phyloP scores from a whole-genome alignment of 2,797 vertebrate genomes.

The Nannoperca australis region DNA sequence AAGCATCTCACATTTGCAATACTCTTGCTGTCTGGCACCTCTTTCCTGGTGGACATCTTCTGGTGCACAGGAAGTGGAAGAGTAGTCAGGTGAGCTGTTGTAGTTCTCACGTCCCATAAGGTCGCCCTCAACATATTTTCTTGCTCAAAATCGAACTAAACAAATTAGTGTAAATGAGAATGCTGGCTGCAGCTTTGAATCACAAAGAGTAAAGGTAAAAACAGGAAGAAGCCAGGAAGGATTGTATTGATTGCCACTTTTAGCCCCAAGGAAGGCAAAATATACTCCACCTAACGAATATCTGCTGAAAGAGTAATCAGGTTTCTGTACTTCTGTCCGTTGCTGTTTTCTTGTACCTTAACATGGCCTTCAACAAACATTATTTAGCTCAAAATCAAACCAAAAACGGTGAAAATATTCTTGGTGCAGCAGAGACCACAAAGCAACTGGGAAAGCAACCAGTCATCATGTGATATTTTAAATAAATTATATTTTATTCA shows the following conservation, averaged over 20 bases:
- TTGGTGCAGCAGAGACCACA: slow-evolving; percentile 15
- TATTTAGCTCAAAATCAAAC: slow-evolving; percentile 20
- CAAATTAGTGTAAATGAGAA: not conserved
- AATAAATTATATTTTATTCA: slow-evolving; percentile 69
- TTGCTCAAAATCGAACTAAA: not conserved
- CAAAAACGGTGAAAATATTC: slow-evolving; percentile 1
- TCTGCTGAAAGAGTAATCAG: not conserved
- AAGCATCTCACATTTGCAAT: not conserved
- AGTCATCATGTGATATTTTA: slow-evolving; percentile 41
- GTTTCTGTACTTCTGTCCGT: not conserved
- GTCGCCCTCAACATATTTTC: not conserved
- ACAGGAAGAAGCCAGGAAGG: not conserved
- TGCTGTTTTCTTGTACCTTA: not conserved
- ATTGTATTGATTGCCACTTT: slow-evolving; percentile 2
- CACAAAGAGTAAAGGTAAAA: not conserved
- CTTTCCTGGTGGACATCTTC: not conserved
- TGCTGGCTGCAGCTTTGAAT: not conserved
- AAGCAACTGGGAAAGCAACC: slow-evolving; percentile 39
- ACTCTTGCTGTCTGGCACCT: too few species aligned
- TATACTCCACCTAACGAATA: not conserved
- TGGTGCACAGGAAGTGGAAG: not conserved
- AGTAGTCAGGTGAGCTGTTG: not conserved
- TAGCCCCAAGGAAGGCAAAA: not conserved
- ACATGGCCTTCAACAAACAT: not conserved
- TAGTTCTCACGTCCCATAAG: not conserved